Conservation (phyloP, 2,113 vertebrate genomes). For the Engystomops pustulosus region DNA sequence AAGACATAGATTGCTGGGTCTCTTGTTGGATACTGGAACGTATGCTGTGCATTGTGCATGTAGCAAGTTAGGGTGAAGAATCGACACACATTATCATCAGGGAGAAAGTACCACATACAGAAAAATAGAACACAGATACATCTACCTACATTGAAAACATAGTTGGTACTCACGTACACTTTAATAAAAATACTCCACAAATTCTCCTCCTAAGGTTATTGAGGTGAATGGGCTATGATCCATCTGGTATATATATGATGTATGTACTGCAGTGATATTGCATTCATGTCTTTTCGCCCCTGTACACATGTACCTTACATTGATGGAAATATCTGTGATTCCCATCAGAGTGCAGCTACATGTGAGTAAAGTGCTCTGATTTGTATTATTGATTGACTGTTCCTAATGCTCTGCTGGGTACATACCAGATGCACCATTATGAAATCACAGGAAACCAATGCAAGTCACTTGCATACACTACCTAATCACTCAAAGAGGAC, state of each 20-base stretch:
- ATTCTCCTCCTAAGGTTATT: background rate
- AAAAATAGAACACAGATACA: too few relatives aligned
- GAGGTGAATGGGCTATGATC: background rate
- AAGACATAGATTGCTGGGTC: too few relatives aligned
- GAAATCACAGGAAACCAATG: constrained; percentile 30
- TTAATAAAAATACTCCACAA: too few relatives aligned
- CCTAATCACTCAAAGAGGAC: constrained; percentile 34
- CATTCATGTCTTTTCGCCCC: background rate
- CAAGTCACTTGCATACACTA: constrained; percentile 21
- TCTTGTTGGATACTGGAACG: too few relatives aligned
- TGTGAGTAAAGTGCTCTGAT: background rate
- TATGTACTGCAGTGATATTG: background rate
- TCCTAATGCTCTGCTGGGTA: constrained; percentile 28
- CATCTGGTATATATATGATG: background rate
- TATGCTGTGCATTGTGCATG: too few relatives aligned
- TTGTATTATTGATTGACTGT: constrained; percentile 47
- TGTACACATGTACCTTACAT: background rate
- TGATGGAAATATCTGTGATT: background rate
- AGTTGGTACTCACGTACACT: too few relatives aligned
- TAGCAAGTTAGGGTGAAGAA: too few relatives aligned
- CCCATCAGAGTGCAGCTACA: background rate
- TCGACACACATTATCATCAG: too few relatives aligned
- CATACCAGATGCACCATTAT: constrained; percentile 38
- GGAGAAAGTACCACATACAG: too few relatives aligned
- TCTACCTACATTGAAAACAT: too few relatives aligned